Evolutionary conservation across 2,113 vertebrate species (phyloP), one percentile per base, ranked within the genome.

Genomic region (Campylorhamphus procurvoides): DNA sequence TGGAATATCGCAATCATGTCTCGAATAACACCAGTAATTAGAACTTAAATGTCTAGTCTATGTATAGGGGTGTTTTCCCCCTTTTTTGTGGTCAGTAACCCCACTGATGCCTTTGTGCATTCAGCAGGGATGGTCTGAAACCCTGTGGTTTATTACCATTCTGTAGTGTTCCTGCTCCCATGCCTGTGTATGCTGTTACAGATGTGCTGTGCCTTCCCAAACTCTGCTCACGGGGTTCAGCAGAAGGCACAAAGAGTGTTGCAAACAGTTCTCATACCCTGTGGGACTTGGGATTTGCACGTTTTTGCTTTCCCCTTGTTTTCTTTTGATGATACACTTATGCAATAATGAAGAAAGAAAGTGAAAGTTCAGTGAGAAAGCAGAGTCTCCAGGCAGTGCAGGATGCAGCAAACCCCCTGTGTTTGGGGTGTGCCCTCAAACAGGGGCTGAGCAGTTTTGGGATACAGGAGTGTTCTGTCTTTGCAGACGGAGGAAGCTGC

Each of bases 181-280:
- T 42, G 29, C 39, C 37, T 64, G 11, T 59, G 37, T 47, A 12
- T 72, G 40, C 40, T 90, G 63, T 72, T 74, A 12, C 0, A 2
- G 56, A 7, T 9, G 18, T 27, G 39, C 18, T 0, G 0, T 25
- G 18, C 8, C n/a, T 83, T 44, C 31, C 49, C 53, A 50, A 24
- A 18, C 59, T 78, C 64, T 60, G 29, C 40, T 63, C 31, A 22
- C 22, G 60, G 49, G 37, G 12, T 59, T 87, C 40, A 53, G 37
- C 55, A 62, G 55, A 50, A 64, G 18, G 27, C 46, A 35, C 2
- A 0, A 39, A 39, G 15, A 1, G 0, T 47, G 18, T 63, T 83
- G 40, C 76, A 56, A 55, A 44, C 8, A n/a, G 9, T 69, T 91
- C 63, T 14, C 10, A 20, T 14, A 29, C 4, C 9, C 4, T 18